Conservation (phyloP, 1,140 invertebrate species). For the Drosophila leontia region DNA sequence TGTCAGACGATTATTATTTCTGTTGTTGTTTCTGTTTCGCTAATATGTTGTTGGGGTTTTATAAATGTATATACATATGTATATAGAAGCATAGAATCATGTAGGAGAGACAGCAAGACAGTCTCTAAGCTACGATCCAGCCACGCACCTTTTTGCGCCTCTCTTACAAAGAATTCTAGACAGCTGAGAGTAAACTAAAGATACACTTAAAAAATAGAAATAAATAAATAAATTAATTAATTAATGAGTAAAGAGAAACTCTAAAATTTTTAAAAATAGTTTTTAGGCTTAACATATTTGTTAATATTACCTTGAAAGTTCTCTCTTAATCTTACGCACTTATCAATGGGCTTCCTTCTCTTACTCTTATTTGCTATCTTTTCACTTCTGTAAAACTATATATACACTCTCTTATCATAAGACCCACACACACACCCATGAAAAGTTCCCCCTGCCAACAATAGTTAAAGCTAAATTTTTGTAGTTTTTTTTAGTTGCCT, state of each 20-base stretch:
- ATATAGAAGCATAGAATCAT: constrained; percentile 2
- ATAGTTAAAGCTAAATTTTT: constrained; percentile 43
- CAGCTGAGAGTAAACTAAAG: not conserved
- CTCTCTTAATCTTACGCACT: constrained; percentile 16
- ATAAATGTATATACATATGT: not conserved
- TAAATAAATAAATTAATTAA: not conserved
- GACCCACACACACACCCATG: constrained; percentile 10
- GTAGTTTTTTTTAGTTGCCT: constrained; percentile 26
- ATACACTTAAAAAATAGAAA: not conserved
- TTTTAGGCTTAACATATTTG: not conserved
- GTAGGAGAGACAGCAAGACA: not conserved
- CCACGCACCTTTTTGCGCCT: constrained; percentile 22
- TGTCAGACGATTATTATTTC: constrained; percentile 31
- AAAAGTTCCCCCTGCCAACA: constrained; percentile 13
- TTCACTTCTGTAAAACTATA: constrained; percentile 1
- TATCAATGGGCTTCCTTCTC: constrained; percentile 3
- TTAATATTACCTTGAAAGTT: constrained; percentile 7
- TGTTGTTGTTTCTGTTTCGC: not conserved
- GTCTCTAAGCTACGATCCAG: constrained; percentile 12
- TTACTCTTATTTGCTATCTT: not conserved
- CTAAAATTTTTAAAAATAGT: no score
- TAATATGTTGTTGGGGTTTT: constrained; percentile 13
- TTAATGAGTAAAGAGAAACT: no score
- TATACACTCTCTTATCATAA: constrained; percentile 32
- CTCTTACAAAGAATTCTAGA: not conserved